Evolutionary conservation across 2,113 vertebrate species (phyloP), one percentile per base, ranked within the genome.

Genomic region (Oriolus oriolus): DNA sequence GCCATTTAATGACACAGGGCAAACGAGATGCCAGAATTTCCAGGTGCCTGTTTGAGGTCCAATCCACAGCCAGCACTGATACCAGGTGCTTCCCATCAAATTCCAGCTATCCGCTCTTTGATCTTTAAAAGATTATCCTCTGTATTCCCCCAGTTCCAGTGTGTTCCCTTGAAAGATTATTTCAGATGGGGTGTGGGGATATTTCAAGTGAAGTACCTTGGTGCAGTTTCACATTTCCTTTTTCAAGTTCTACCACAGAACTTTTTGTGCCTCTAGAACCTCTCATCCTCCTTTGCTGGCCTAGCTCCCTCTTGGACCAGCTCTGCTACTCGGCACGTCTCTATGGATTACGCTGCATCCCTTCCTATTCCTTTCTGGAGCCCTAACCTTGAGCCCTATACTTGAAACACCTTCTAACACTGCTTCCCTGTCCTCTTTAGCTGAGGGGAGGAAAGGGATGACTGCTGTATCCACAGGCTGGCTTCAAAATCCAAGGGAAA

Each of bases 321-420:
- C 39, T 70, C 30, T 68, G 30, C 45, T 47, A 16, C 30, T 47
- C 41, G 53, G 33, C 31, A 18, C 41, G 35, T 89, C 35, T 54
- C 47, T 76, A 49, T 39, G 27, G 15, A 35, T 81, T 49, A 37
- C 0, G 5, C 16, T 37, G 4, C 10, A 1, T 41, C 35, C 64
- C 71, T 52, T 73, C 42, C 37, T 39, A 27, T 33, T 88, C 9
- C 8, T 65, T 88, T 66, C 33, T 79, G 61, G 9, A 89, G n/a
- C 27, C 16, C 56, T 21, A 19, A 35, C 22, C 1, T 1, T 30
- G 54, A 84, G 35, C 4, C 21, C 33, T 68, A 3, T 0, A 1
- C 19, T 76, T 73, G 17, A 69, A 81, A 30, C 27, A 8, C 21
- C 28, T 69, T 74, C 71, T 70, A 50, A 45, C 17, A 27, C 9